These are phyloP conservation scores for Desmodus rotundus DNA, from an alignment of 2,113 vertebrate species.

Conservation along the genomic window DNA sequence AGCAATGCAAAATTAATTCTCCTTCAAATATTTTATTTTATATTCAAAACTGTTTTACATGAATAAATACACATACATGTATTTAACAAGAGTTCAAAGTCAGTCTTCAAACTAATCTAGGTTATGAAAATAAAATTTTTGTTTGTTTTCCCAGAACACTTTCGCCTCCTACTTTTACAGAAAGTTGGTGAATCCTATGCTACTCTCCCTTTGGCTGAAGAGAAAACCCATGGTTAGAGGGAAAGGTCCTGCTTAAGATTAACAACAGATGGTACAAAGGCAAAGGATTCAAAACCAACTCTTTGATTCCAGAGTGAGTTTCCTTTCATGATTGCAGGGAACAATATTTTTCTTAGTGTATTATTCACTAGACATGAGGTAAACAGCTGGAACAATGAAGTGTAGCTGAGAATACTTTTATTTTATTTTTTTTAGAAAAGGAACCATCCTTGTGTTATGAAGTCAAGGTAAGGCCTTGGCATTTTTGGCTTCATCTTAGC, in stretches of 20 bases:
- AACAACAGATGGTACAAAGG: not conserved
- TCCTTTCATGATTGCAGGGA: not conserved
- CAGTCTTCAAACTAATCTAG: not conserved
- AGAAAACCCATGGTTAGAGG: not conserved
- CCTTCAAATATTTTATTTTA: constrained; percentile 9
- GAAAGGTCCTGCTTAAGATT: not conserved
- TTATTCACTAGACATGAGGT: not conserved
- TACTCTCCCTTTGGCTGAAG: not conserved
- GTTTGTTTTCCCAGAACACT: not conserved
- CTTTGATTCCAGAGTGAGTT: not conserved
- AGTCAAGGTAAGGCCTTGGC: not conserved
- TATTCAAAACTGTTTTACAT: not conserved
- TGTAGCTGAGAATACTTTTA: not conserved
- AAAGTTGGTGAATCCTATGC: not conserved
- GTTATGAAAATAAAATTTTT: not conserved
- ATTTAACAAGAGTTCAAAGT: not conserved
- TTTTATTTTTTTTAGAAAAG: not conserved
- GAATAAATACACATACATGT: not conserved
- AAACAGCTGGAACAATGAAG: not conserved
- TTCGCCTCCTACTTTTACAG: not conserved
- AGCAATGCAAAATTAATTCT: not conserved
- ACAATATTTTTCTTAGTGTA: not conserved
- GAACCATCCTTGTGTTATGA: not conserved
- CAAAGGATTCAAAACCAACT: not conserved
- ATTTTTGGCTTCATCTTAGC: not conserved